These are phyloP conservation scores for Stictocephala bisonia DNA, from an alignment of 2,888 invertebrate species.

Conservation along the genomic window DNA sequence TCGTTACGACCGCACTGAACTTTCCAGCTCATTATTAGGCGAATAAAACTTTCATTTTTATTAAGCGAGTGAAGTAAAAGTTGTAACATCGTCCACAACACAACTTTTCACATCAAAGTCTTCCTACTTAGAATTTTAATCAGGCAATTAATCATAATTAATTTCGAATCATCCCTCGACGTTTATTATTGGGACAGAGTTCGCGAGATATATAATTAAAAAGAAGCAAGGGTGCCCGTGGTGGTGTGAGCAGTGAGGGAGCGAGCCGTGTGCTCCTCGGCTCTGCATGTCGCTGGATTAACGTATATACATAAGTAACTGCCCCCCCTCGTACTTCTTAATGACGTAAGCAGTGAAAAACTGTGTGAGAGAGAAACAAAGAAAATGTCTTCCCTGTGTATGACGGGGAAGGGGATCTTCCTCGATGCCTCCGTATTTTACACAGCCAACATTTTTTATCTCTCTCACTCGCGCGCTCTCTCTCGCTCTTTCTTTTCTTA, in stretches of 20 bases:
- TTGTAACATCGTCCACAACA: neutral
- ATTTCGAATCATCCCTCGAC: constrained; percentile 44
- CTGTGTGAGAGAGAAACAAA: constrained; percentile 63
- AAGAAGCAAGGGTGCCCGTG: constrained; percentile 50
- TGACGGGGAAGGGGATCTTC: constrained; percentile 47
- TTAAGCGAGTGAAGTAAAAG: constrained; percentile 1
- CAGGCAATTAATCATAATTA: constrained; percentile 50
- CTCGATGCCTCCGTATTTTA: constrained; percentile 62
- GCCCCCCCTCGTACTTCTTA: constrained; percentile 62
- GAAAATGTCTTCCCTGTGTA: constrained; percentile 62
- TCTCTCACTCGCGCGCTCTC: constrained; percentile 63
- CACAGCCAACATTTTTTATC: constrained; percentile 60
- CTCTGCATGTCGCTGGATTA: constrained; percentile 49
- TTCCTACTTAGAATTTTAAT: constrained; percentile 47
- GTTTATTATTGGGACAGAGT: constrained; percentile 41
- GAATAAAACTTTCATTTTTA: constrained; percentile 34
- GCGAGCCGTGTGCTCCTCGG: constrained; percentile 17
- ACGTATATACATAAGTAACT: constrained; percentile 52
- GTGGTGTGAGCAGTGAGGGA: constrained; percentile 27
- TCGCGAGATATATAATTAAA: constrained; percentile 52
- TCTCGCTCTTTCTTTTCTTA: constrained; percentile 61
- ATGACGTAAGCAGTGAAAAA: constrained; percentile 69
- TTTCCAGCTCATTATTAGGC: neutral
- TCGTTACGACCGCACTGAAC: too few relatives aligned
- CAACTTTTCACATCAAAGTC: constrained; percentile 37